Evolutionary conservation across 2,888 invertebrate genomes (phyloP).

Genomic region (Dromius quadrimaculatus): DNA sequence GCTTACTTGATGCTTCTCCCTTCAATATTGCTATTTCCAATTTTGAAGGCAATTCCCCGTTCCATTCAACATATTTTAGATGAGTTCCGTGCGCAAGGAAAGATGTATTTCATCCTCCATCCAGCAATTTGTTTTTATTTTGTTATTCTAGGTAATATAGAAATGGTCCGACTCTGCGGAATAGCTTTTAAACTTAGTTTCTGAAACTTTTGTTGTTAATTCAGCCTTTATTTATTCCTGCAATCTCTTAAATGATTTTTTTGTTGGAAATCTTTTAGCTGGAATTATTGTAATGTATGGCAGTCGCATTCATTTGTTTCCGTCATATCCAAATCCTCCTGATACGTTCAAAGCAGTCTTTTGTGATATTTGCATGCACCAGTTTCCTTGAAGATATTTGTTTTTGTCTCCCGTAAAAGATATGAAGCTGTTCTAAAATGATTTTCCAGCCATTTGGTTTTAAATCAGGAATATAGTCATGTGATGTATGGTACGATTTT

Average conservation of each 20-base stretch:
- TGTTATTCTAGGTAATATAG: conserved; percentile 46
- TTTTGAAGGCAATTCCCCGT: conserved; percentile 51
- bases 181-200: conserved; percentile 43
- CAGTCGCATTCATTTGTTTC: no score
- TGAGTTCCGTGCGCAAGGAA: conserved; percentile 37
- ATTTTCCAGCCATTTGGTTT: conserved; percentile 36
- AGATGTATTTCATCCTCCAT: conserved; percentile 34
- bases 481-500: conserved; percentile 31
- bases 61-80: conserved; percentile 52
- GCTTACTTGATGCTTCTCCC: conserved; percentile 20
- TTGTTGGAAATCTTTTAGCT: no score
- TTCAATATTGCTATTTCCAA: conserved; percentile 51
- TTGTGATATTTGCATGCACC: no score
- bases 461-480: conserved; percentile 31
- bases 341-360: no score
- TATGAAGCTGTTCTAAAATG: conserved; percentile 35
- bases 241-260: no score
- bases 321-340: no score
- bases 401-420: conserved; percentile 16
- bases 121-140: conserved; percentile 49
- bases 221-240: conserved; percentile 22
- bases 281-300: no score
- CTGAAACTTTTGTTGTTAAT: conserved; percentile 25
- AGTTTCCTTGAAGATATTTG: conserved; percentile 6
- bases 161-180: conserved; percentile 21